Percentiles rank a stretch among this genome's conserved stretches.
Evolutionary conservation across 2,888 invertebrate species (phyloP).

Genomic region (Eremobia ochroleuca): DNA sequence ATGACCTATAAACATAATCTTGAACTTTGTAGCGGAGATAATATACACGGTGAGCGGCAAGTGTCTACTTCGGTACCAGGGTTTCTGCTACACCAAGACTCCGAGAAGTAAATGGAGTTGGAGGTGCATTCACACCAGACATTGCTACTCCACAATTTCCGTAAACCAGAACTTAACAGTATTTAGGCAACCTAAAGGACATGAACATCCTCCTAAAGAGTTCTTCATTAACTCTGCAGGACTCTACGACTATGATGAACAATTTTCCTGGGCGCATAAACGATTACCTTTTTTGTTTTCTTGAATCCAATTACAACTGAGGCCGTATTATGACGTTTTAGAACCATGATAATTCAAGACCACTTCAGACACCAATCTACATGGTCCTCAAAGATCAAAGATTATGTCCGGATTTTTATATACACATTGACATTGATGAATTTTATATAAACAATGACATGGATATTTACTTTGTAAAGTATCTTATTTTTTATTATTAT

Average conservation of each 20-base stretch:
- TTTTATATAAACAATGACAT: too few species aligned
- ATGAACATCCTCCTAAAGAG: constrained; percentile 66
- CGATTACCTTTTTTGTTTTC: neutral
- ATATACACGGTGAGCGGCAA: constrained; percentile 68
- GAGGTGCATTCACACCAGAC: constrained; percentile 76
- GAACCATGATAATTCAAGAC: neutral
- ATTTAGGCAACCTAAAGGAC: constrained; percentile 52
- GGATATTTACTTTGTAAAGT: too few species aligned
- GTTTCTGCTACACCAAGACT: constrained; percentile 70
- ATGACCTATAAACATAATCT: neutral
- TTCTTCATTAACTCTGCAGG: constrained; percentile 50
- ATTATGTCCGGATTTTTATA: too few species aligned
- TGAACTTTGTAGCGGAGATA: constrained; percentile 65
- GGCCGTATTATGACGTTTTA: neutral
- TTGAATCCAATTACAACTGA: neutral
- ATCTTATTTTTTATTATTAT: too few species aligned
- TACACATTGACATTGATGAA: too few species aligned
- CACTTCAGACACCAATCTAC: too few species aligned
- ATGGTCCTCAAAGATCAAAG: too few species aligned
- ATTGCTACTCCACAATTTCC: constrained; percentile 69
- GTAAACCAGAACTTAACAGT: constrained; percentile 57
- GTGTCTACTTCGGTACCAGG: constrained; percentile 67
- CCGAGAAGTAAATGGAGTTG: constrained; percentile 67
- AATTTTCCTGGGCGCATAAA: constrained; percentile 41
- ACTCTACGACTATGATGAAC: constrained; percentile 39